A percentile compares a stretch with the other conserved stretches of the same genome.
phyloP scores from a whole-genome alignment of 53 echinoderm and acorn worm species.

The Actinopyga echinites region DNA sequence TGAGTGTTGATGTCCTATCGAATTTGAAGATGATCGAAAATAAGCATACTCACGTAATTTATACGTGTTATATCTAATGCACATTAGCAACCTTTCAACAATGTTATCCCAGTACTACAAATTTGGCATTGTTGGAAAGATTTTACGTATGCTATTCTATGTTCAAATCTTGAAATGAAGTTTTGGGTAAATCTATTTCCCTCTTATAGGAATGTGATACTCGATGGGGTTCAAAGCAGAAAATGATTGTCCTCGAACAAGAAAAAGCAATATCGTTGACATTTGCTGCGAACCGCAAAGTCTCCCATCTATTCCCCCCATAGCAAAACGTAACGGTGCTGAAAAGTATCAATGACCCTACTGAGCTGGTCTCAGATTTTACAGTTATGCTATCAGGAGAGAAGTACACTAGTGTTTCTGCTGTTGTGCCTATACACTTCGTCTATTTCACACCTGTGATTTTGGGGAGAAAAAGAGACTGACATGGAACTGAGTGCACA shows the following conservation, averaged over 20 bases:
- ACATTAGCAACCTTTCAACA: no score
- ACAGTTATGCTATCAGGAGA: constrained; percentile 47
- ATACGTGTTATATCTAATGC: no score
- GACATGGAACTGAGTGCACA: no score
- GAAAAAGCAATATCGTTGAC: neutral
- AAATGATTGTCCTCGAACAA: constrained; percentile 50
- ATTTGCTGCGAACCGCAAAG: neutral
- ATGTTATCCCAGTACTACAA: no score
- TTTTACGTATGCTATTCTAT: neutral
- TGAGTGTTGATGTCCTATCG: no score
- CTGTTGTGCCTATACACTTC: neutral
- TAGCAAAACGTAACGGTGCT: constrained; percentile 43
- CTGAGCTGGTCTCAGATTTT: constrained; percentile 11
- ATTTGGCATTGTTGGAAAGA: neutral
- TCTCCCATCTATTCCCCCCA: constrained; percentile 14
- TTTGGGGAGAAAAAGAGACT: no score
- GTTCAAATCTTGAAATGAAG: neutral
- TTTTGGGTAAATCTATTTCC: neutral
- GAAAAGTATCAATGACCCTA: neutral
- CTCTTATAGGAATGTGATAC: constrained; percentile 26
- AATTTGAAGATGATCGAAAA: no score
- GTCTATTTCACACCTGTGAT: no score
- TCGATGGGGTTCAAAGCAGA: constrained; percentile 50
- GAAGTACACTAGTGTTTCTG: neutral
- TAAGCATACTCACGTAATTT: no score